phyloP scores from a whole-genome alignment of 53 echinoderm and acorn worm genomes.

The Echinarachnius parma region DNA sequence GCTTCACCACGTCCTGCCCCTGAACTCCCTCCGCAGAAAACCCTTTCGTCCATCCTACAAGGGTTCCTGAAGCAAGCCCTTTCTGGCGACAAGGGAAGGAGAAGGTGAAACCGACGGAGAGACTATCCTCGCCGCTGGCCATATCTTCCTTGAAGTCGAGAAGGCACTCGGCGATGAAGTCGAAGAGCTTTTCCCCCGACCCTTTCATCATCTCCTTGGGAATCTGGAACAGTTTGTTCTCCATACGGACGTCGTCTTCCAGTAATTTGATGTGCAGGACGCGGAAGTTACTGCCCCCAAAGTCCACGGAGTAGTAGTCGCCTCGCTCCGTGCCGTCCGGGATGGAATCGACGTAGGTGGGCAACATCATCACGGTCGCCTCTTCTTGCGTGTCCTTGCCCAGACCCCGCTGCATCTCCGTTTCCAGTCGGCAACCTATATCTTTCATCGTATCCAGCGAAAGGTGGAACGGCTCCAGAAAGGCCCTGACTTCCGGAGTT shows the following conservation, averaged over 20 bases:
- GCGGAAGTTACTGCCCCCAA: conserved; percentile 86
- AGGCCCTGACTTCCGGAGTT: no score
- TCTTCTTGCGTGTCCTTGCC: conserved; percentile 47
- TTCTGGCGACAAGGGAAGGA: conserved; percentile 66
- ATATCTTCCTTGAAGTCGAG: conserved; percentile 51
- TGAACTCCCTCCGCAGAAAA: conserved; percentile 56
- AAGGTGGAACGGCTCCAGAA: no score
- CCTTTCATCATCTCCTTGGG: conserved; percentile 74
- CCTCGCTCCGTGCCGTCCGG: conserved; percentile 78
- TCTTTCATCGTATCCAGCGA: no score
- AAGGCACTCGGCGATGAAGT: conserved; percentile 62
- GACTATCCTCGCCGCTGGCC: conserved; percentile 24
- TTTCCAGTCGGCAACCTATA: conserved; percentile 45
- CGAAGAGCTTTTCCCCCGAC: conserved; percentile 73
- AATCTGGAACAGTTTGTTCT: conserved; percentile 65
- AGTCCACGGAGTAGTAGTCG: conserved; percentile 70
- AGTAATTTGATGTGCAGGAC: conserved; percentile 60
- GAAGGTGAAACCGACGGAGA: conserved; percentile 67
- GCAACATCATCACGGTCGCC: conserved; percentile 69
- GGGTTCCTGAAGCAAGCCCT: no score
- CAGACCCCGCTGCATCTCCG: conserved; percentile 61
- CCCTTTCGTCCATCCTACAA: conserved; percentile 58
- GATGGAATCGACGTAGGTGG: conserved; percentile 60
- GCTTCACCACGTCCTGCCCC: conserved; percentile 43
- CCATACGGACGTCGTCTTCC: conserved; percentile 58